Evolutionary conservation across 1,140 invertebrate species (phyloP), one percentile per base, ranked within the genome.

Genomic region (Maniola jurtina): DNA sequence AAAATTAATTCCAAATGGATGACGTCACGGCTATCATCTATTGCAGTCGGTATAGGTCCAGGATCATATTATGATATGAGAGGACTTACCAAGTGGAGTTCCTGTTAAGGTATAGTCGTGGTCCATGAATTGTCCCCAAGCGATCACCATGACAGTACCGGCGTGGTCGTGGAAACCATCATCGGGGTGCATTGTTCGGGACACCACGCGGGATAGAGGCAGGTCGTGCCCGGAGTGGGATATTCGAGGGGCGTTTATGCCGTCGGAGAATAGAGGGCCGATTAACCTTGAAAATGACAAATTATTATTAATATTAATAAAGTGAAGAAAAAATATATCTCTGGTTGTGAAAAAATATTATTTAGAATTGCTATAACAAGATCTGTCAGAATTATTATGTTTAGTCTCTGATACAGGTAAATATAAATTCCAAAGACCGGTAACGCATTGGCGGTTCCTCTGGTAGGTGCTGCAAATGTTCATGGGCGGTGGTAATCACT

Each of bases 111-210:
- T 98, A 73, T 97, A 96, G 83, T 98, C 97, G 90, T 98, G 97
- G 86, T 98, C 97, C 93, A 98, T 96, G 86, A 98, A 97, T 90
- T 98, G 97, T 75, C 97, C 97, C 96, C 96, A 98, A 59, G 96
- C 96, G 66, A 98, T 97, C 48, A 98, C 93, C 95, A 98, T 97
- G 68, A 97, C 96, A 11, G 97, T 98, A 52, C 97, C 96, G n/a
- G 96, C 96, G 82, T 98, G 97, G 86, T 98, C 97, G 79, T 98
- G 97, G 91, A 94, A 97, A 34, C 96, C 96, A 70, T 97, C 96
- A 76, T 98, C 97, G 6, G 96, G 95, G 86, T 98, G 97, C 92
- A 98, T 96, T 5, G 96, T 96, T 14, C 96, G 93, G 0, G 97
- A 98, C 4, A 98, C 96, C 16, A 97, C 92, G 52, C 97, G 92